Percentiles rank a stretch among this genome's conserved stretches.
Conservation (phyloP, 1,140 invertebrate genomes). For the Dendroctonus valens region DNA sequence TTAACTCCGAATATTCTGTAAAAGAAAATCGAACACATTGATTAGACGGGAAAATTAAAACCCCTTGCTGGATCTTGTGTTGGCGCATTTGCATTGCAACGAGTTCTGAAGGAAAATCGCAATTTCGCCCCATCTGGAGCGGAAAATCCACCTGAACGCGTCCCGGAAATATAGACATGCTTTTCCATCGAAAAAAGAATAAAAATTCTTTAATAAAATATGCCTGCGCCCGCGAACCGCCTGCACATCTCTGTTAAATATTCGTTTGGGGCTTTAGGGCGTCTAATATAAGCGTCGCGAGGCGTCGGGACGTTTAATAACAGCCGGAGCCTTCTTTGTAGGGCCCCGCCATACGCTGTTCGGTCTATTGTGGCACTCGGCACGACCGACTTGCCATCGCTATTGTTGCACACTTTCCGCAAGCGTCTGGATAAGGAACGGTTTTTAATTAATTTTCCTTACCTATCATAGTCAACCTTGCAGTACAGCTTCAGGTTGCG, state of each 20-base stretch:
- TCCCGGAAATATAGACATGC: constrained; percentile 9
- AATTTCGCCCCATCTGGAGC: constrained; percentile 9
- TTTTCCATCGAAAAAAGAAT: constrained; percentile 20
- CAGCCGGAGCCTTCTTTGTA: constrained; percentile 23
- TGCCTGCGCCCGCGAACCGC: constrained; percentile 10
- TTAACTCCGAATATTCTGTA: constrained; percentile 87
- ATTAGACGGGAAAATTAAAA: no score
- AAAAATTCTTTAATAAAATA: constrained; percentile 35
- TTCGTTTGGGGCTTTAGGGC: constrained; percentile 31
- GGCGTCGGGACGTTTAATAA: constrained; percentile 42
- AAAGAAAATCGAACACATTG: constrained; percentile 15
- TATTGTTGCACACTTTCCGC: no score
- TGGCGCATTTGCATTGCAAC: no score
- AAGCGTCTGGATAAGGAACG: no score
- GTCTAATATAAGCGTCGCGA: constrained; percentile 35
- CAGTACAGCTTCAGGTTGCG: constrained; percentile 93
- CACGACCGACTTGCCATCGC: neutral
- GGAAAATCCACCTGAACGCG: constrained; percentile 12
- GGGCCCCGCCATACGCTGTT: constrained; percentile 7
- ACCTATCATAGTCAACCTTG: constrained; percentile 91
- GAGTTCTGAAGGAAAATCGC: neutral
- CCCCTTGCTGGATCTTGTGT: no score
- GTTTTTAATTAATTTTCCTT: constrained; percentile 39
- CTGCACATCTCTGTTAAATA: constrained; percentile 34
- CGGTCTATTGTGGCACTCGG: neutral